Evolutionary conservation across 2,888 invertebrate genomes (phyloP).

Genomic region (Eutolmus rufibarbis): DNA sequence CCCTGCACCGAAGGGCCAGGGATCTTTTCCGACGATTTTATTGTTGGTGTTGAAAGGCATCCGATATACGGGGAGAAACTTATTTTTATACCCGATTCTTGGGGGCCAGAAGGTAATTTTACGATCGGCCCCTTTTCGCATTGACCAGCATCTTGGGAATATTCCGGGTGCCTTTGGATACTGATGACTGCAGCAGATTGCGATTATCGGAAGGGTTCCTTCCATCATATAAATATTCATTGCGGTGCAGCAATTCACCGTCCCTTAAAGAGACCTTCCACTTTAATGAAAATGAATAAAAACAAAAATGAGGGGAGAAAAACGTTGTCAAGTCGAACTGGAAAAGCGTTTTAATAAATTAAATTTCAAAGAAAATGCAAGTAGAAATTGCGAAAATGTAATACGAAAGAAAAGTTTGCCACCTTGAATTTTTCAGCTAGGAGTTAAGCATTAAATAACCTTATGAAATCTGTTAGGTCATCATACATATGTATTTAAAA

Average conservation of each 20-base stretch:
- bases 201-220: neutral
- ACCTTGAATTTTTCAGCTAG: no score
- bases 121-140: neutral
- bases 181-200: neutral
- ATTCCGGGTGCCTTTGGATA: neutral
- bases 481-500: no score
- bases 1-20: neutral
- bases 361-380: neutral
- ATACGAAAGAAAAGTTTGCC: no score
- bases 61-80: neutral
- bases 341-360: neutral
- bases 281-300: neutral
- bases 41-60: neutral
- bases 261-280: neutral
- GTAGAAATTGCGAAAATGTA: neutral
- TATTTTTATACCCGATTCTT: neutral
- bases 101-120: neutral
- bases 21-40: neutral
- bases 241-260: neutral
- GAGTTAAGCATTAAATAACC: no score
- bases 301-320: neutral
- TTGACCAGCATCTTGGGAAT: neutral
- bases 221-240: neutral
- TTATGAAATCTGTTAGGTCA: no score
- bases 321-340: neutral